Conservation (phyloP, 2,888 invertebrate genomes). For the Andrena bucephala region DNA sequence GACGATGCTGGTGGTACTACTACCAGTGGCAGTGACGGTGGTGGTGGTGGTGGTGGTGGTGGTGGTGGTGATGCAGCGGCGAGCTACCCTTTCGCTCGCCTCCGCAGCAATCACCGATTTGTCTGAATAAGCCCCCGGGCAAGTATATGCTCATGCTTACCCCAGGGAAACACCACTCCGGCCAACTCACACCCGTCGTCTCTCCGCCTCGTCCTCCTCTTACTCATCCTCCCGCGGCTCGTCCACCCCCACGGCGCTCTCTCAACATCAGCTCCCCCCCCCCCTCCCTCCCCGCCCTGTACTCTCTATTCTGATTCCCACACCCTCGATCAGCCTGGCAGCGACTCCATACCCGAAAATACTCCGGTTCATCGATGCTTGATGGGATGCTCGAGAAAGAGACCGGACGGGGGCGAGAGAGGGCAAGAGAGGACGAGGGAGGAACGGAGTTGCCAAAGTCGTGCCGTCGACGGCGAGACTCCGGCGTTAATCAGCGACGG, state of each 20-base stretch:
- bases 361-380: conserved; percentile 80
- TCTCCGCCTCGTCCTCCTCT: conserved; percentile 5
- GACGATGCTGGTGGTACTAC: conserved; percentile 11
- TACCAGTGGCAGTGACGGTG: not conserved
- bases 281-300: not conserved
- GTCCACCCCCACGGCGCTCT: conserved; percentile 34
- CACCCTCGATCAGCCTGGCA: conserved; percentile 56
- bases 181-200: conserved; percentile 69
- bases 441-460: conserved; percentile 47
- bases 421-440: not conserved
- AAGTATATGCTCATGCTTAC: conserved; percentile 82
- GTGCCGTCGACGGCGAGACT: conserved; percentile 36
- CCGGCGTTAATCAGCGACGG: conserved; percentile 51
- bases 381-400: conserved; percentile 70
- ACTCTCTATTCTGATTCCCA: conserved; percentile 51
- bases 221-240: conserved; percentile 23
- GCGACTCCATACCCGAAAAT: conserved; percentile 67
- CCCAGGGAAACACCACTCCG: conserved; percentile 80
- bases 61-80: conserved; percentile 43
- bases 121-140: conserved; percentile 84
- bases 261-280: conserved; percentile 37
- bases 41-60: not conserved
- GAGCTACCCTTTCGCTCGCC: conserved; percentile 80
- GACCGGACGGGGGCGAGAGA: not conserved
- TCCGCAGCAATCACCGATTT: conserved; percentile 84